Conservation (phyloP, 2,113 vertebrate species). For the Sula dactylatra region DNA sequence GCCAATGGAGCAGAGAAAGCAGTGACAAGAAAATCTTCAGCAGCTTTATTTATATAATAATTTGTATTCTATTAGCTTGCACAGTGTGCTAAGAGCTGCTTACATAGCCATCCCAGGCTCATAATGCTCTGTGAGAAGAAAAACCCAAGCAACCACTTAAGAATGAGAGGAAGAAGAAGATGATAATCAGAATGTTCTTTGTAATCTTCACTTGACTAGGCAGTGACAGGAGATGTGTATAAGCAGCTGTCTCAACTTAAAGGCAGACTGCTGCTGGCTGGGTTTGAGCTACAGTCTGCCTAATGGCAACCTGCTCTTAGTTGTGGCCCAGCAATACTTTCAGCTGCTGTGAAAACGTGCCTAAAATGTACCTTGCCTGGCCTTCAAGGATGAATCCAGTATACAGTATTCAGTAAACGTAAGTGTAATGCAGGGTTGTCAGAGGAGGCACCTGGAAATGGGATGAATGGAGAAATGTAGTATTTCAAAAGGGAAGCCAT, state of each 20-base stretch:
- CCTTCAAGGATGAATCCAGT: not conserved
- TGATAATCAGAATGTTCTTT: constrained; percentile 23
- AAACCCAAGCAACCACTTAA: constrained; percentile 7
- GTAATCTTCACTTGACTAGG: not conserved
- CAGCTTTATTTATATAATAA: constrained; percentile 47
- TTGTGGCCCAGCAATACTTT: not conserved
- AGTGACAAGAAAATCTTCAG: constrained; percentile 52
- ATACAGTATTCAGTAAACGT: not conserved
- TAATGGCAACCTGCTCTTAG: not conserved
- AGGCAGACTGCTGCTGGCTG: not conserved
- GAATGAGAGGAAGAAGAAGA: not conserved
- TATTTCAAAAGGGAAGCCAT: not conserved
- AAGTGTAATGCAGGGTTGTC: not conserved
- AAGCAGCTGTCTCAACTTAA: not conserved
- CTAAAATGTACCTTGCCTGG: not conserved
- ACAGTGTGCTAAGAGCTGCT: not conserved
- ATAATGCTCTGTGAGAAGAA: constrained; percentile 1
- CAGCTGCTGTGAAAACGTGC: not conserved
- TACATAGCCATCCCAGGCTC: not conserved
- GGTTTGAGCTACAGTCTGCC: not conserved
- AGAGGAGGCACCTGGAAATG: not conserved
- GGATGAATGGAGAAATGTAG: not conserved
- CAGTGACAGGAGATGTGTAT: not conserved
- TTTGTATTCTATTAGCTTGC: constrained; percentile 49
- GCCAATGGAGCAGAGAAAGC: constrained; percentile 51